Evolutionary conservation across 2,113 vertebrate species (phyloP), one percentile per base, ranked within the genome.

Genomic region (Uropsilus gracilis): DNA sequence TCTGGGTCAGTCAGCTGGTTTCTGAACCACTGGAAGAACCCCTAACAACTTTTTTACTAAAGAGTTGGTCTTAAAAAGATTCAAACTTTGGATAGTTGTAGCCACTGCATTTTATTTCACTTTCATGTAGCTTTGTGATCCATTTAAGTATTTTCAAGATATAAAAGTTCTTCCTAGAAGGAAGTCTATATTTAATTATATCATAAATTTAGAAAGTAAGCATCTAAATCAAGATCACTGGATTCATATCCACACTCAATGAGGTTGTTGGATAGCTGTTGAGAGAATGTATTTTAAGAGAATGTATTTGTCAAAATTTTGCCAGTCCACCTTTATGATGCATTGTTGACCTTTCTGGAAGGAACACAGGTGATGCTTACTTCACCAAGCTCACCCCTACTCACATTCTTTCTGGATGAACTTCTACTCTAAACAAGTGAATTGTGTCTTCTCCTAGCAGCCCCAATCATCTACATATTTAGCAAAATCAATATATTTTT

Each of bases 401-500:
- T 5, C 0, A 8, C 20, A 4, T 22, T 24, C 20, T 71, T 12
- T 12, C 7, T 57, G 8, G 39, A 26, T 0, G 0, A 30, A 92
- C 17, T n/a, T 11, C 22, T 61, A 8, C 22, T 30, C 9, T 24
- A 22, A 71, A 34, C 6, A 66, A 34, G 26, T 59, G 28, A 55
- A 10, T 39, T 17, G 1, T 1, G 4, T 55, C 8, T 61, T 68
- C 30, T 34, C 39, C 44, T 39, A 61, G 53, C 22, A 28, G 24
- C 34, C 20, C 4, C 24, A 16, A 44, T 5, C 34, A 53, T 71
- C 28, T 75, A 71, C 16, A 16, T 57, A 57, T 66, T 88, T 78
- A 91, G 88, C 12, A 64, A 94, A 86, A 91, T 64, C 18, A 69
- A 55, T 55, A 13, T 83, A 17, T n/a, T 86, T 91, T 95, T 77